These are phyloP conservation scores for Oryzias javanicus DNA, from an alignment of 2,113 vertebrate genomes.

Conservation along the genomic window DNA sequence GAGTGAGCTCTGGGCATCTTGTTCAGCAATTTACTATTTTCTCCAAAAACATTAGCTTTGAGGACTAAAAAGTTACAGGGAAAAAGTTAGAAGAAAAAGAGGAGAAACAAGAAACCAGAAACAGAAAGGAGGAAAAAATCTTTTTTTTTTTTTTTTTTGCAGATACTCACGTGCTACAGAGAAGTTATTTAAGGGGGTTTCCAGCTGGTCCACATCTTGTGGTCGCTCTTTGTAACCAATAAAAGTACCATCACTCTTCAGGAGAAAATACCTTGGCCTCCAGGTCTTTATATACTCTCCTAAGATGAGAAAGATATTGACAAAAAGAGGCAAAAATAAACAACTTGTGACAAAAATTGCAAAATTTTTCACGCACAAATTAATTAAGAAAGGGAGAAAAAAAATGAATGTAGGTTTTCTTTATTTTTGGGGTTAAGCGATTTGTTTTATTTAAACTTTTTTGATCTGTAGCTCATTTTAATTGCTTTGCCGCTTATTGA, in stretches of 20 bases:
- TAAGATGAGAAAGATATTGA: slow-evolving; percentile 59
- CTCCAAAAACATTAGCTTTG: too few species aligned
- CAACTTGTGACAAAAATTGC: background rate
- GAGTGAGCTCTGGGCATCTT: slow-evolving; percentile 40
- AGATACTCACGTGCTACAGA: slow-evolving; percentile 94
- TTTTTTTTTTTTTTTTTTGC: slow-evolving; percentile 42
- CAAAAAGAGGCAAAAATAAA: slow-evolving; percentile 1
- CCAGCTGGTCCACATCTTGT: slow-evolving; percentile 92
- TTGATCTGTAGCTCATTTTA: slow-evolving; percentile 21
- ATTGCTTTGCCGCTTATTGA: slow-evolving; percentile 46
- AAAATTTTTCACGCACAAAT: background rate
- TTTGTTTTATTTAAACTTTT: slow-evolving; percentile 30
- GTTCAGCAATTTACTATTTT: background rate
- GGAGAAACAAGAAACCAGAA: slow-evolving; percentile 15
- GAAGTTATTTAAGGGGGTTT: slow-evolving; percentile 97
- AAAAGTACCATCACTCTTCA: slow-evolving; percentile 95
- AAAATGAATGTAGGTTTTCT: background rate
- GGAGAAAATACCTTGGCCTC: slow-evolving; percentile 93
- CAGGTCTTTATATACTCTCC: slow-evolving; percentile 98
- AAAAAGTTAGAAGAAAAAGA: slow-evolving; percentile 25
- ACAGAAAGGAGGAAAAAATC: slow-evolving; percentile 28
- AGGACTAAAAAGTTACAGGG: background rate
- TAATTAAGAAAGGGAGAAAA: background rate
- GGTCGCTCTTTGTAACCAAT: slow-evolving; percentile 97
- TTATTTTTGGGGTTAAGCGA: slow-evolving; percentile 18